These are phyloP conservation scores for Otis tarda DNA, from an alignment of 2,113 vertebrate species.

Conservation along the genomic window DNA sequence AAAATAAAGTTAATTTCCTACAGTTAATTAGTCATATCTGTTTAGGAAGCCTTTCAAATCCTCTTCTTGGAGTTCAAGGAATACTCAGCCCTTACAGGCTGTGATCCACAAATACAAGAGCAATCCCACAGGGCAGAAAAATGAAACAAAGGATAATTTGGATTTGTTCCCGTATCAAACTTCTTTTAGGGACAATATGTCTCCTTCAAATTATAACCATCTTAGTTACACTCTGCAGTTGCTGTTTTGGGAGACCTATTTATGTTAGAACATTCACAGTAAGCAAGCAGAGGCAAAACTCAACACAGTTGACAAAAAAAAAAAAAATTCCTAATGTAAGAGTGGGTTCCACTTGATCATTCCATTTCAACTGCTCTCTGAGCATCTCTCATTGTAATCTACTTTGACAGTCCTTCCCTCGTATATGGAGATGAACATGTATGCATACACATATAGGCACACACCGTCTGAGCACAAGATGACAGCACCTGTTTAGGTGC, in stretches of 20 bases:
- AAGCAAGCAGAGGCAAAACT: not conserved
- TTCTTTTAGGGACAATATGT: not conserved
- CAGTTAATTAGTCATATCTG: not conserved
- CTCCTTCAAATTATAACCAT: not conserved
- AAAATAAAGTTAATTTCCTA: not conserved
- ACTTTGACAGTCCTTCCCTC: not conserved
- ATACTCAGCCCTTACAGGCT: accelerated
- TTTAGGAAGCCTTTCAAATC: not conserved
- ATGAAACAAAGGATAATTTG: not conserved
- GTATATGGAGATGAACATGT: not conserved
- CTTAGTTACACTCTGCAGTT: not conserved
- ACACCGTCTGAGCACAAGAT: not conserved
- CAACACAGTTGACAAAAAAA: not conserved
- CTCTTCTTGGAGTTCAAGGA: not conserved
- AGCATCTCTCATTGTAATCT: not conserved
- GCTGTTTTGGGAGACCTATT: not conserved
- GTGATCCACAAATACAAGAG: not conserved
- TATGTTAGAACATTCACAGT: not conserved
- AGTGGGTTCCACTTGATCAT: not conserved
- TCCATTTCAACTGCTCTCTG: not conserved
- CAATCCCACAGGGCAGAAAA: not conserved
- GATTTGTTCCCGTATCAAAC: not conserved
- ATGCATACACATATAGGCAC: not conserved
- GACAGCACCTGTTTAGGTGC: not conserved
- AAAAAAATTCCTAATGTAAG: not conserved